A percentile compares a stretch with the other conserved stretches of the same genome.
phyloP scores from a whole-genome alignment of 2,113 vertebrate genomes.

The Cyprinodon brontotheroides region DNA sequence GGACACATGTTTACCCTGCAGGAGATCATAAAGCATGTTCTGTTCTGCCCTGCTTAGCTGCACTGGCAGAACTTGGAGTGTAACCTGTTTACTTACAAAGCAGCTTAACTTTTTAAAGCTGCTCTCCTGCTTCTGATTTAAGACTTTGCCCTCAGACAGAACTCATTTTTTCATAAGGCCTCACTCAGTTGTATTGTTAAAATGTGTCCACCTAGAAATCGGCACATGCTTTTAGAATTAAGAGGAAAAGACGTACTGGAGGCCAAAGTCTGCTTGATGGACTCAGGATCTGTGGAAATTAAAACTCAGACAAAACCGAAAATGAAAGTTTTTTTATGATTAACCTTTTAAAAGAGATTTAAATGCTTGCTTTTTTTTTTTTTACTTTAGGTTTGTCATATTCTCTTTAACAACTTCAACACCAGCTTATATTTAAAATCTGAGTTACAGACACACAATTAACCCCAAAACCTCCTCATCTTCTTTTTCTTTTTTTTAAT shows the following conservation, averaged over 20 bases:
- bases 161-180: constrained; percentile 8
- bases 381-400: neutral
- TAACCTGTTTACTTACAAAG: constrained; percentile 58
- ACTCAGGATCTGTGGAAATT: neutral
- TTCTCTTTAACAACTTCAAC: neutral
- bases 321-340: neutral
- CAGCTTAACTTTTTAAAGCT: constrained; percentile 53
- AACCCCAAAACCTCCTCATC: neutral
- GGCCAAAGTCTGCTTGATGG: neutral
- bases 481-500: neutral
- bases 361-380: neutral
- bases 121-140: constrained; percentile 51
- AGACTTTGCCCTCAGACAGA: constrained; percentile 31
- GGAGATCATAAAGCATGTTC: constrained; percentile 39
- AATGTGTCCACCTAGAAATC: constrained; percentile 38
- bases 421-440: neutral
- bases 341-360: neutral
- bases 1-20: constrained; percentile 16
- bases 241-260: constrained; percentile 7
- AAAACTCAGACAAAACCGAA: neutral
- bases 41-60: constrained; percentile 14
- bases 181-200: constrained; percentile 25
- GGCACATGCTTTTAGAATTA: constrained; percentile 32
- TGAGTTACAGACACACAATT: neutral
- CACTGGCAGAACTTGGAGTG: constrained; percentile 19